Base-by-base conservation (phyloP, 2,888 invertebrate species). In the Branchellion lobata region DNA sequence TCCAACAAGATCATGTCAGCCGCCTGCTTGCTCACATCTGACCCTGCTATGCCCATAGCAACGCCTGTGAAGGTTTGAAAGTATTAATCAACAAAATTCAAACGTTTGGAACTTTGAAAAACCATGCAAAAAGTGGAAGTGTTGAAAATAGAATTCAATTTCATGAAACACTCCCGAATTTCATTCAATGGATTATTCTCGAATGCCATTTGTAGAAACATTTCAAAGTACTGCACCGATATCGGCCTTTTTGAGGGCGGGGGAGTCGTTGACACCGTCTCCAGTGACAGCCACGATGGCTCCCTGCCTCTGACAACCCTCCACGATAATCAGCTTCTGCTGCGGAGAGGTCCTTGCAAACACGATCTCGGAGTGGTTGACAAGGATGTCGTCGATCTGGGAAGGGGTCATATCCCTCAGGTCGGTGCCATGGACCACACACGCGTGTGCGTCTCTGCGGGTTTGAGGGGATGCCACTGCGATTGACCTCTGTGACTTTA, bases 351-450 rank as follows among this genome's bases (percentile, higher is more conserved):
- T 95, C 86, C 96, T 93, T 83, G 96, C 96, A 90, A 96, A 96
- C 85, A 96, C 96, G 87, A 96, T 96, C 90, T 96, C 96, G 80
- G 94, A 93, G 89, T 96, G 95, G 88, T 93, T 89, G 90, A 93
- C 92, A 84, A 97, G 91, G 86, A 96, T 94, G 87, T 96, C 95
- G 87, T 96, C 95, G 84, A 97, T 90, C 87, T 88, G 80, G 92
- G 94, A 94, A 74, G 92, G 91, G 83, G 92, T 91, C 85, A 96
- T 91, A 87, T 95, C 94, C 86, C 94, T 91, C 84, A 96, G 91
- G 88, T 95, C 87, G 68, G 85, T 84, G 36, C 87, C 87, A 81
- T 87, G 87, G 73, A 87, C 84, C 31, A 88, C 88, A 82, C 86
- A 86, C 68, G 88, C 88, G 80, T 86, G 85, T 29, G 87, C 88